Percentiles rank a stretch among this genome's conserved stretches.
These are phyloP conservation scores for Cephus rjabovi DNA, from an alignment of 2,888 invertebrate genomes.

Conservation along the genomic window DNA sequence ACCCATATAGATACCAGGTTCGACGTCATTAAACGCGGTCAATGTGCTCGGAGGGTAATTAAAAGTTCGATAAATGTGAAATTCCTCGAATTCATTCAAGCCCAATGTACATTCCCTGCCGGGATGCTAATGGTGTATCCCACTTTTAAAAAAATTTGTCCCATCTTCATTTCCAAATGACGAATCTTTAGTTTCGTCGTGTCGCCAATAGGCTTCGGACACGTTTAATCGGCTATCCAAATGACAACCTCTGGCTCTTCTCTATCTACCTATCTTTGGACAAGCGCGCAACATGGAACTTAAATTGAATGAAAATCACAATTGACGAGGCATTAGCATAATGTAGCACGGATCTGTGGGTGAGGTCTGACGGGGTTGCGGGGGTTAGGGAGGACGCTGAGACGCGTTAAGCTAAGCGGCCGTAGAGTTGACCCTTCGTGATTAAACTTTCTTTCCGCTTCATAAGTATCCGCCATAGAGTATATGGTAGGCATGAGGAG, in stretches of 20 bases:
- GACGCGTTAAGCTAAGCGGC: constrained; percentile 36
- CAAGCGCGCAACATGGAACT: constrained; percentile 50
- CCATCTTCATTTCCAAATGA: too few relatives aligned
- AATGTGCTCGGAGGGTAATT: too few relatives aligned
- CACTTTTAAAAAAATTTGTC: too few relatives aligned
- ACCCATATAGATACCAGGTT: too few relatives aligned
- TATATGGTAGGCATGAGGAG: background rate
- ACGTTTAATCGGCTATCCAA: constrained; percentile 6
- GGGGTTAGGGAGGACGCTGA: constrained; percentile 8
- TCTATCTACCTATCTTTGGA: constrained; percentile 48
- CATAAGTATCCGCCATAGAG: constrained; percentile 24
- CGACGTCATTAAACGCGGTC: too few relatives aligned
- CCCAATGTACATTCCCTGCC: too few relatives aligned
- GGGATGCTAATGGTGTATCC: too few relatives aligned
- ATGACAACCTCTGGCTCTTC: constrained; percentile 45
- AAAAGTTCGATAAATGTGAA: too few relatives aligned
- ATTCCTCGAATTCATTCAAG: too few relatives aligned
- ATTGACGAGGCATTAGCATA: constrained; percentile 54
- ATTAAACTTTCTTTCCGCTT: constrained; percentile 36
- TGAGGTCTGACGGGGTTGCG: constrained; percentile 39
- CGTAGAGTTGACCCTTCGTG: constrained; percentile 19
- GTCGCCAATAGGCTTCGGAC: too few relatives aligned
- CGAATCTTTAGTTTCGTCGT: too few relatives aligned
- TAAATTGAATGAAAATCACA: constrained; percentile 55
- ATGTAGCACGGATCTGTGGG: constrained; percentile 47